Percentiles rank a stretch among this genome's conserved stretches.
phyloP scores from a whole-genome alignment of 92 coral and sea anemone species.

The Pocillopora meandrina region DNA sequence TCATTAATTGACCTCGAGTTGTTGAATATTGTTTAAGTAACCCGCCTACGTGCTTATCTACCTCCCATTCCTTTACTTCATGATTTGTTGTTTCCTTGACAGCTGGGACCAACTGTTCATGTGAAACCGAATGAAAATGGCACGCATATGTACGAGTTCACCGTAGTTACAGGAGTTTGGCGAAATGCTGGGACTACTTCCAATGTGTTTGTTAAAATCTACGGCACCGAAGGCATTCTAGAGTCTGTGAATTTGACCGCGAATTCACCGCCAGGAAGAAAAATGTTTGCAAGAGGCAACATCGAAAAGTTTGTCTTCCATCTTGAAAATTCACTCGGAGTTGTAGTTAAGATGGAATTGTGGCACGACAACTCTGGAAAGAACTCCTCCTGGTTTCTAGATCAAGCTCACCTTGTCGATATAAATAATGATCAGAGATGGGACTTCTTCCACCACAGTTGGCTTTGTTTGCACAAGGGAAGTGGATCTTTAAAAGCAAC shows the following conservation, averaged over 20 bases:
- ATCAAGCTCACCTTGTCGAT: neutral
- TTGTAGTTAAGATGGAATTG: neutral
- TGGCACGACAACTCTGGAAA: slow-evolving; percentile 11
- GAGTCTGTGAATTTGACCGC: neutral
- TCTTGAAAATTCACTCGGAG: neutral
- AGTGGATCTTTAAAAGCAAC: slow-evolving; percentile 39
- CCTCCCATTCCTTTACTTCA: neutral
- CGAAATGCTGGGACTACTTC: slow-evolving; percentile 27
- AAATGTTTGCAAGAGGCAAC: neutral
- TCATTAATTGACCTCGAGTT: too few species aligned
- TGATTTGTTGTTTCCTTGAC: neutral
- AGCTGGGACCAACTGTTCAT: slow-evolving; percentile 14
- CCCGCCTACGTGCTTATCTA: too few species aligned
- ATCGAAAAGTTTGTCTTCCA: neutral
- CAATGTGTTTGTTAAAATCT: neutral
- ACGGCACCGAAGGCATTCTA: slow-evolving; percentile 43
- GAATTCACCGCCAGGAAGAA: neutral
- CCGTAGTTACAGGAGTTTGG: slow-evolving; percentile 21
- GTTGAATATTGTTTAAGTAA: too few species aligned
- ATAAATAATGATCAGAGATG: neutral
- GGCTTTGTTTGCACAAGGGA: neutral
- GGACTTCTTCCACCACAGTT: neutral
- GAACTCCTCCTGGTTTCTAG: neutral
- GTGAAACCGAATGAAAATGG: neutral
- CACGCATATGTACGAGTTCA: neutral